Percentiles rank a stretch among this genome's conserved stretches.
These are phyloP conservation scores for Schizopygopsis pylzovi DNA, from an alignment of 2,797 vertebrate species.

Conservation along the genomic window DNA sequence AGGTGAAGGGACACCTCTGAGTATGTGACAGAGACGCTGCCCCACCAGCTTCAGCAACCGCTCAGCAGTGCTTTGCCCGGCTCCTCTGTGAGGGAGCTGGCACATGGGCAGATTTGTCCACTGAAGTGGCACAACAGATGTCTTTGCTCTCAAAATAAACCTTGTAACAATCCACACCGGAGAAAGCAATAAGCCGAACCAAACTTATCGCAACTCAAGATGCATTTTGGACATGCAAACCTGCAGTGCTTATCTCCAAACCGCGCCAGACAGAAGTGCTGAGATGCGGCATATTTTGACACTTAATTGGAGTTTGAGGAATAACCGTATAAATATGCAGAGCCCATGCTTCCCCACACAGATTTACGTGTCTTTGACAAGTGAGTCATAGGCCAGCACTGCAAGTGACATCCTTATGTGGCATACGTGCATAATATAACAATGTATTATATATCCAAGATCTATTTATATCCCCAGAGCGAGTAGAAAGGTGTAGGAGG, in stretches of 20 bases:
- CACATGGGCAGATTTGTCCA: background rate
- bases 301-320: constrained; percentile 47
- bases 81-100: background rate
- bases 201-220: constrained; percentile 26
- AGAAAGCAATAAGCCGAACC: constrained; percentile 26
- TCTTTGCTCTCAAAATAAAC: constrained; percentile 35
- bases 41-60: constrained; percentile 62
- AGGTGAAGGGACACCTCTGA: constrained; percentile 49
- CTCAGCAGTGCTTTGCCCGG: constrained; percentile 53
- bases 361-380: constrained; percentile 44
- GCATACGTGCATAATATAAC: constrained; percentile 61
- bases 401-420: constrained; percentile 49
- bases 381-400: constrained; percentile 33
- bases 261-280: constrained; percentile 24
- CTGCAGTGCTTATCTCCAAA: constrained; percentile 30
- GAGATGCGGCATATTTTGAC: constrained; percentile 40
- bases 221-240: constrained; percentile 3
- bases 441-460: constrained; percentile 52
- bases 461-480: constrained; percentile 57
- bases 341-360: constrained; percentile 35
- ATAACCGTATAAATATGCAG: constrained; percentile 35
- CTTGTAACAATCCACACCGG: constrained; percentile 2
- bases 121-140: constrained; percentile 34
- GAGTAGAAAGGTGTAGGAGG: constrained; percentile 40
- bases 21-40: constrained; percentile 52